These are phyloP conservation scores for Melikaiella ostensackeni DNA, from an alignment of 2,888 invertebrate genomes.

Conservation along the genomic window DNA sequence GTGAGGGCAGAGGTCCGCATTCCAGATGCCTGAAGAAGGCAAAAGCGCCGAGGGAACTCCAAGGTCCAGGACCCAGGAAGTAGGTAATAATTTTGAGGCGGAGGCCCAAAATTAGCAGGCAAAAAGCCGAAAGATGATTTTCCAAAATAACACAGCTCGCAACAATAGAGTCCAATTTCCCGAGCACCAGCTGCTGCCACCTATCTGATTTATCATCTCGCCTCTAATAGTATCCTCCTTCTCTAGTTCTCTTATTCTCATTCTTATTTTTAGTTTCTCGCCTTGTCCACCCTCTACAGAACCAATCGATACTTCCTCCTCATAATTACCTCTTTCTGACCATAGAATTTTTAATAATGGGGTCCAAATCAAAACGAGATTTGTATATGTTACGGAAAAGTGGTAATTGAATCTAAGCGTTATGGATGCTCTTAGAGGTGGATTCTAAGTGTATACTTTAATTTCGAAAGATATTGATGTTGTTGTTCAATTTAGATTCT, in stretches of 20 bases:
- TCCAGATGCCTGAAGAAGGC: conserved; percentile 61
- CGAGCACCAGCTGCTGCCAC: conserved; percentile 74
- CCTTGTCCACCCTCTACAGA: background rate
- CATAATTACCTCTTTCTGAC: conserved; percentile 10
- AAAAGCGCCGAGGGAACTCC: conserved; percentile 36
- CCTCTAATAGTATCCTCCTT: conserved; percentile 46
- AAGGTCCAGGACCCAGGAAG: conserved; percentile 64
- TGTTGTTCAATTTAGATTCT: too few relatives aligned
- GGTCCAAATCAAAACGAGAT: background rate
- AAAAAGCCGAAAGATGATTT: conserved; percentile 74
- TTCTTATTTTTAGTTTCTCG: conserved; percentile 48
- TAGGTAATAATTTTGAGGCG: conserved; percentile 69
- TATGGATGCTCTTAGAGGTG: background rate
- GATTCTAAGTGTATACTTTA: too few relatives aligned
- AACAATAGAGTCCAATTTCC: conserved; percentile 70
- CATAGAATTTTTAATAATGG: background rate
- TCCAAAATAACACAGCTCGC: conserved; percentile 71
- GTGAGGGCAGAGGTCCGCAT: conserved; percentile 53
- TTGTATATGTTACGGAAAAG: background rate
- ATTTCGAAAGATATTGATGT: too few relatives aligned
- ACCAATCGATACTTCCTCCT: background rate
- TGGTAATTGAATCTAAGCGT: background rate
- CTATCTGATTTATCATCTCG: conserved; percentile 74
- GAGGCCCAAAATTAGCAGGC: conserved; percentile 72
- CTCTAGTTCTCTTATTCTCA: conserved; percentile 30